Percentiles rank a stretch among this genome's conserved stretches.
phyloP scores from a whole-genome alignment of 2,113 vertebrate genomes.

The Brachyistius frenatus region DNA sequence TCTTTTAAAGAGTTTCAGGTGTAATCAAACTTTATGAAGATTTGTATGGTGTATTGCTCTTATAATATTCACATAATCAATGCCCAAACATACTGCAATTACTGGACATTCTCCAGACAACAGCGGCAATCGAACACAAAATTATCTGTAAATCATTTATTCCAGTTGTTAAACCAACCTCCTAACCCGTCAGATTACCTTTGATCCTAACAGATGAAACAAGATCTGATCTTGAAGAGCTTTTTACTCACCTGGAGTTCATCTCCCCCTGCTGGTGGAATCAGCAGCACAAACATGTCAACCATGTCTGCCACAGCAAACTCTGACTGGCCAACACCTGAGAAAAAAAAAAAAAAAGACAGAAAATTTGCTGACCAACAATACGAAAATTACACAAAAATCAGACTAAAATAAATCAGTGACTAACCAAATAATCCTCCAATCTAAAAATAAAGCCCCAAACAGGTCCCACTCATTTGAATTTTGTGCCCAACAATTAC shows the following conservation, averaged over 20 bases:
- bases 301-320: slow-evolving; percentile 99
- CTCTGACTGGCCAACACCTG: slow-evolving; percentile 98
- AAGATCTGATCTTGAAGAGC: background rate
- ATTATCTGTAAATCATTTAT: background rate
- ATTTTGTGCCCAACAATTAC: no score
- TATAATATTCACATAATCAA: background rate
- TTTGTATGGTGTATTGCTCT: background rate
- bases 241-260: slow-evolving; percentile 92
- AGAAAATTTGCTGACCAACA: background rate
- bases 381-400: background rate
- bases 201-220: background rate
- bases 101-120: background rate
- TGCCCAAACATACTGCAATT: no score
- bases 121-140: background rate
- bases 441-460: background rate
- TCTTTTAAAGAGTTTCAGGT: background rate
- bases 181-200: background rate
- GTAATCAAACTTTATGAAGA: background rate
- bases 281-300: slow-evolving; percentile 96
- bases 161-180: background rate
- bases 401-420: background rate
- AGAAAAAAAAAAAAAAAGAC: slow-evolving; percentile 28
- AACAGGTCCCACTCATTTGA: background rate
- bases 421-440: no score
- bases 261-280: slow-evolving; percentile 98